Evolutionary conservation across 2,888 invertebrate species (phyloP).

Genomic region (Liposcelis brunnea): DNA sequence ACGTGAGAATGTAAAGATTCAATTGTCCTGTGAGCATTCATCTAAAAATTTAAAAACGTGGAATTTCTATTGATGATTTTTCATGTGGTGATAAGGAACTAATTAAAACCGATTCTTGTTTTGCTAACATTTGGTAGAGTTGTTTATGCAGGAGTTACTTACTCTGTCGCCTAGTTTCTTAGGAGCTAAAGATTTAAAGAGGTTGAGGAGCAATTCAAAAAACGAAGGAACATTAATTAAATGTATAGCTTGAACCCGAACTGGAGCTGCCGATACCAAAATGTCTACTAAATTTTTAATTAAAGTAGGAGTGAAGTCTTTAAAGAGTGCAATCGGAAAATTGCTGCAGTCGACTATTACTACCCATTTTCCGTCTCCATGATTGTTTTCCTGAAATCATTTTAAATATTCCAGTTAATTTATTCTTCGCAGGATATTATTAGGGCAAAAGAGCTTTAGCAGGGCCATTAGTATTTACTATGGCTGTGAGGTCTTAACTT

Average conservation of each 20-base stretch:
- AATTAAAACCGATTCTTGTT: no score
- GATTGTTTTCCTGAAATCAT: neutral
- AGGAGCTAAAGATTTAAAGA: neutral
- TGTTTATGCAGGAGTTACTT: neutral
- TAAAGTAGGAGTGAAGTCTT: neutral
- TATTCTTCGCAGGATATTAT: no score
- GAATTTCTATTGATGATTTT: no score
- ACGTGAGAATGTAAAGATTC: neutral
- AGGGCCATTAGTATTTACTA: no score
- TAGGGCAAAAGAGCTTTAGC: no score
- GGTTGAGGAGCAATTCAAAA: neutral
- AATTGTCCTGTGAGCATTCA: neutral
- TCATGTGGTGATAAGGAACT: no score
- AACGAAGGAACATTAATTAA: neutral
- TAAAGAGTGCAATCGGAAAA: neutral
- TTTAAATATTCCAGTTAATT: no score
- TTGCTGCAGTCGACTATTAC: neutral
- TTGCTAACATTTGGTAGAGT: no score
- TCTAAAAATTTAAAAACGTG: no score
- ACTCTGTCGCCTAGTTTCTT: neutral
- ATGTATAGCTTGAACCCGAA: neutral
- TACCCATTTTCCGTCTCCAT: neutral
- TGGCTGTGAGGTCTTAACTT: no score
- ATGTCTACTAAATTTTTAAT: neutral
- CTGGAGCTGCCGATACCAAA: neutral